Percentiles rank a stretch among this genome's conserved stretches.
Conservation (phyloP, 2,888 invertebrate species). For the Aphidoletes aphidimyza region DNA sequence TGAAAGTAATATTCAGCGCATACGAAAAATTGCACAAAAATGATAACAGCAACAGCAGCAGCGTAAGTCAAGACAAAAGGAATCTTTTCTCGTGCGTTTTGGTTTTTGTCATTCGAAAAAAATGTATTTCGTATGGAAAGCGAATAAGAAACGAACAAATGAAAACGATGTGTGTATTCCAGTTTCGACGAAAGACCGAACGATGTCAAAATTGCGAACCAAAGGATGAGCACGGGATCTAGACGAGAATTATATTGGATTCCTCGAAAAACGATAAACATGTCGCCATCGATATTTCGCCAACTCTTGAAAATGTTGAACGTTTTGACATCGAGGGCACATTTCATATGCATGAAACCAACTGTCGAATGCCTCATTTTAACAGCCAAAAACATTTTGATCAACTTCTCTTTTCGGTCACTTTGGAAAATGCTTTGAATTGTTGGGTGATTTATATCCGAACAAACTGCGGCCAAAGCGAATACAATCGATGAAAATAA, state of each 20-base stretch:
- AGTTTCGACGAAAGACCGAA: neutral
- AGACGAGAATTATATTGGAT: neutral
- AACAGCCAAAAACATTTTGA: neutral
- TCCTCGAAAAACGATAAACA: neutral
- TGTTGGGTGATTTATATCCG: constrained; percentile 29
- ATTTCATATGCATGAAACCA: constrained; percentile 31
- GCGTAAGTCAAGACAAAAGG: constrained; percentile 14
- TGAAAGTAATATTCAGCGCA: constrained; percentile 50
- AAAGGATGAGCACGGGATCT: neutral
- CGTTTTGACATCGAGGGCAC: neutral
- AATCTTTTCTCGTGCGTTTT: neutral
- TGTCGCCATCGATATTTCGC: constrained; percentile 16
- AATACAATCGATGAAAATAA: neutral
- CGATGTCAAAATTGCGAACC: constrained; percentile 10
- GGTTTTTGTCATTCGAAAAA: neutral
- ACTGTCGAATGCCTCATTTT: constrained; percentile 5
- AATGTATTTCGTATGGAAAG: neutral
- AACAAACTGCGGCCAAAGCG: neutral
- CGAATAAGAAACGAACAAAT: neutral
- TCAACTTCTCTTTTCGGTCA: constrained; percentile 41
- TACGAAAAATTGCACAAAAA: constrained; percentile 41
- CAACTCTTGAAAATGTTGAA: neutral
- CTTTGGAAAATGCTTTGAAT: constrained; percentile 8
- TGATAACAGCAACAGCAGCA: neutral
- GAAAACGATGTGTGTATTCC: constrained; percentile 19